Evolutionary conservation across 2,888 invertebrate species (phyloP).

Genomic region (Sisyra terminalis): DNA sequence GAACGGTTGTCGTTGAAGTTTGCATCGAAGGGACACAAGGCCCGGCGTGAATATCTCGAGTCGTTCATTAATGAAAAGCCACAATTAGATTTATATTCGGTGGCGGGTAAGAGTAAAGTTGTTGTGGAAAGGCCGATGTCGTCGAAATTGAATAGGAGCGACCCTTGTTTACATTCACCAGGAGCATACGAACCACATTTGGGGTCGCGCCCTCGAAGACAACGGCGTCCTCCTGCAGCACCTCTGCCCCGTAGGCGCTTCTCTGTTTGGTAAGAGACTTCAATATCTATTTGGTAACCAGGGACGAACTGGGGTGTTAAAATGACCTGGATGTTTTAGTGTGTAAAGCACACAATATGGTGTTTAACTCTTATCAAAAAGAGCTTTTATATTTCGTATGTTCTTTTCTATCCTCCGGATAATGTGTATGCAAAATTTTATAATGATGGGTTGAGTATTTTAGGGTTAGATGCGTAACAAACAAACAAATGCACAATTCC

Average conservation of each 20-base stretch:
- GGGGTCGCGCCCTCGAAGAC: not conserved
- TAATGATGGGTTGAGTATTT: no score
- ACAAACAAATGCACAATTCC: no score
- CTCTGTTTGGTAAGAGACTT: slow-evolving; percentile 9
- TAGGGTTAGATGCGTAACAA: no score
- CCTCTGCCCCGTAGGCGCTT: slow-evolving; percentile 7
- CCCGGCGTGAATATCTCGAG: slow-evolving; percentile 5
- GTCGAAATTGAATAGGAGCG: slow-evolving; percentile 6
- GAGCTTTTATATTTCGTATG: no score
- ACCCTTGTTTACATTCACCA: slow-evolving; percentile 7
- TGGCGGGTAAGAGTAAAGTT: not conserved
- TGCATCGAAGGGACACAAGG: slow-evolving; percentile 1
- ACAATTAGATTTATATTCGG: not conserved
- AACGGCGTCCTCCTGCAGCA: slow-evolving; percentile 6
- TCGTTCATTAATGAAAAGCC: slow-evolving; percentile 7
- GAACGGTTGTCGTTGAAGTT: slow-evolving; percentile 5
- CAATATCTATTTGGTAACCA: no score
- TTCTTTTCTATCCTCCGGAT: no score
- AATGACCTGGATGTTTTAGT: no score
- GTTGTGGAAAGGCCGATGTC: slow-evolving; percentile 3
- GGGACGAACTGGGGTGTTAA: no score
- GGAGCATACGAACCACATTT: not conserved
- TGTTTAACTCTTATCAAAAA: no score
- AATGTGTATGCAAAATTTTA: no score
- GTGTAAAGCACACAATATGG: no score